Base-by-base conservation (phyloP, 1,140 invertebrate genomes). In the Papilio xuthus region DNA sequence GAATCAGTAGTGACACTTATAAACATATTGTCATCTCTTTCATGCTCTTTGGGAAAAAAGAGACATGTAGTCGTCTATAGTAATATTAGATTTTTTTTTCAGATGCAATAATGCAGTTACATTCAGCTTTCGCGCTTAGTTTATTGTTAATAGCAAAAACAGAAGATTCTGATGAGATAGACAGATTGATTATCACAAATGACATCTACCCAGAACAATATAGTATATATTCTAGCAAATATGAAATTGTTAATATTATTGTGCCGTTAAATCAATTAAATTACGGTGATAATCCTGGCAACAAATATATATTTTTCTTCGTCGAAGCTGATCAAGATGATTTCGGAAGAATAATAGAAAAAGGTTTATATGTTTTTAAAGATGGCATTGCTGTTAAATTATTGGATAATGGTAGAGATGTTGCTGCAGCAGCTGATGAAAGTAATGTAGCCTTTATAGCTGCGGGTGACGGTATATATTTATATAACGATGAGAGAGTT, bases 381-480 rank as follows among this genome's bases (percentile, higher is more conserved):
- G 76, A 86, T 9, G 81, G 81, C 15, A 75, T 78, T 8, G 80
- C 85, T 7, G 88, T 82, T 4, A 89, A 89, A 78, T 15, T 93
- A 4, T 78, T 93, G n/a, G 87, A 88, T 8, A 84, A 88, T 4
- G 91, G 90, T 12, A 83, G 83, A 79, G 87, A 88, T 41, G 79
- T 85, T 0, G 81, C 87, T 20, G 85, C 90, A 0, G 80, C 83
- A 1, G 80, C 79, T 28, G 88, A 88, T 70, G 79, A 87, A 32
- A 87, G 80, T 1, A 88, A 88, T 60, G 63, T 79, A 13, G 89
- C 84, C 15, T 93, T 83, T 73, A 83, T 93, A 8, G 89, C 81
- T 2, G 87, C 89, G 0, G 78, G 76, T 0, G 88, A 92, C 42
- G 91, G 91, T n/a, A 79, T 93, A 8, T 93, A 92, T 67, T 20